Evolutionary conservation across 1,140 invertebrate species (phyloP).

Genomic region (Aporrectodea caliginosa): DNA sequence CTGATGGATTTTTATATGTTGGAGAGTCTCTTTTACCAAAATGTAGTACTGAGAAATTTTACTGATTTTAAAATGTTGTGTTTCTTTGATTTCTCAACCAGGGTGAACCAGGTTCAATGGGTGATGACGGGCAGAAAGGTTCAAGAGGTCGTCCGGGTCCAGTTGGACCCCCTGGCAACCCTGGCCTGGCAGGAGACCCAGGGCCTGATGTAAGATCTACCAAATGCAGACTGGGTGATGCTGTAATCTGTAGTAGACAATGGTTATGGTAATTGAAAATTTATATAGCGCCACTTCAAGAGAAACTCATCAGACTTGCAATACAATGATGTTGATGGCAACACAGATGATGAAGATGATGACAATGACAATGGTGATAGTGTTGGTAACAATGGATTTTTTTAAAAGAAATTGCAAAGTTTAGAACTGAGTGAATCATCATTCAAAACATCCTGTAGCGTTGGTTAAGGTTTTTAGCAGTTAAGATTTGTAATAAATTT

Average conservation of each 20-base stretch:
- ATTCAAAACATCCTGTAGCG: no score
- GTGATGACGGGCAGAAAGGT: slow-evolving; percentile 12
- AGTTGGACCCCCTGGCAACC: slow-evolving; percentile 8
- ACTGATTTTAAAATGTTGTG: neutral
- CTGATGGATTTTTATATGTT: neutral
- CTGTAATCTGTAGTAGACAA: neutral
- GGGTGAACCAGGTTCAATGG: slow-evolving; percentile 16
- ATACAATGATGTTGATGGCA: neutral
- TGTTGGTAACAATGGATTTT: neutral
- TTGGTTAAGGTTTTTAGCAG: no score
- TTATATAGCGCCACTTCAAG: neutral
- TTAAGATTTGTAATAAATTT: no score
- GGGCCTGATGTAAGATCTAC: slow-evolving; percentile 16
- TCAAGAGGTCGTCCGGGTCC: slow-evolving; percentile 13
- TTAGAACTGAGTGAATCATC: no score
- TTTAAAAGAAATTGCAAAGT: no score
- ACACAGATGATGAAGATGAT: neutral
- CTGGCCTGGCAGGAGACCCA: slow-evolving; percentile 13
- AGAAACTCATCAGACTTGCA: neutral
- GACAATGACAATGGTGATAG: neutral
- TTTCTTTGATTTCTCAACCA: neutral
- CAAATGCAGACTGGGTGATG: no score
- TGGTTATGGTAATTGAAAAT: neutral
- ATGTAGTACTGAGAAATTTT: neutral
- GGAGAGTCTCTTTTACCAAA: neutral